Evolutionary conservation across 1,140 invertebrate genomes (phyloP), one percentile per base, ranked within the genome.

Genomic region (Phthorimaea operculella): DNA sequence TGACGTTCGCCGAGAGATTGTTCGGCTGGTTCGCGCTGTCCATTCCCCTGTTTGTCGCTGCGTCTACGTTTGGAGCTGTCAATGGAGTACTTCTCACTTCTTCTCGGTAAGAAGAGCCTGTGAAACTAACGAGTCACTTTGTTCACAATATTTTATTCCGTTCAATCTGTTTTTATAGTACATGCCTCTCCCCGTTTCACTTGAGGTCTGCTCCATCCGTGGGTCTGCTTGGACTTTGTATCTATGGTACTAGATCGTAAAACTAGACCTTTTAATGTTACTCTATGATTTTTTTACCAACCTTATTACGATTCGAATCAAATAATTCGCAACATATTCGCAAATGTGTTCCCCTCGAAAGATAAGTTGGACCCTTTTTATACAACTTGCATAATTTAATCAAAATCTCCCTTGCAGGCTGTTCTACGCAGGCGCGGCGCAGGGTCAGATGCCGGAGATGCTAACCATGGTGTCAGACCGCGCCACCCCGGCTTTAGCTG

Each of bases 1-100:
- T 99, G 87, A 96, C 96, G 15, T 99, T 99, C 86, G 97, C 98
- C 0, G 93, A 97, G 70, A 88, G 90, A 48, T 81, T 98, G 15
- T 99, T 98, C 80, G 96, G 97, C 2, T 87, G 90, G 57, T 92
- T 99, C 83, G 96, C 97, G 10, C 98, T 96, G 91, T 93, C 92
- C n/a, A 99, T 99, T 79, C 98, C 98, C 2, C 89, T 99, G 15
- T 99, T 99, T 87, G 98, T 99, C 0, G 97, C 98, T 0, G 89
- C 99, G 55, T 99, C 97, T 0, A 99, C 97, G 0, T 99, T 99
- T 82, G 98, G 98, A 21, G 98, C 97, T 55, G 97, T 99, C 6
- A 99, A 99, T 84, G 98, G 98, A 61, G 97, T 99, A 64, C 88
- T 99, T 14, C 90, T 99, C 49, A 99, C 98, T 17, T 98, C 97